phyloP scores from a whole-genome alignment of 2,113 vertebrate genomes.

The Centropristis striata region DNA sequence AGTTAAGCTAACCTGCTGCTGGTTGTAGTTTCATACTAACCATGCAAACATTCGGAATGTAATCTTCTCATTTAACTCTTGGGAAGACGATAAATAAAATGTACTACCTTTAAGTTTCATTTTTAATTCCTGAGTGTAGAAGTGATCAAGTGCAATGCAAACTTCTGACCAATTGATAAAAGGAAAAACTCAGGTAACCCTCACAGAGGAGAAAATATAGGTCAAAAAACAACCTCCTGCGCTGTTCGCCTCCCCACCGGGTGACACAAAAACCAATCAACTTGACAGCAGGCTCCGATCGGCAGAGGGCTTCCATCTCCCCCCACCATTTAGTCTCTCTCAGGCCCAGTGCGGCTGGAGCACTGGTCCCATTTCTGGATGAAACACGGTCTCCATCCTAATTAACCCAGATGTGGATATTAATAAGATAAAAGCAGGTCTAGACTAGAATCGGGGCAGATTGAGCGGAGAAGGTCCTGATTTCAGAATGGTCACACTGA shows the following conservation, averaged over 20 bases:
- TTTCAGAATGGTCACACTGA: conserved; percentile 81
- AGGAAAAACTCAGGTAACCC: conserved; percentile 7
- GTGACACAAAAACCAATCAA: conserved; percentile 60
- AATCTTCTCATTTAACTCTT: background rate
- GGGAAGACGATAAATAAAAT: background rate
- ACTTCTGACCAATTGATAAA: background rate
- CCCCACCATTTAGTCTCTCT: conserved; percentile 27
- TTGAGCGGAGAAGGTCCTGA: conserved; percentile 70
- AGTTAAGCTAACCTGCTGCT: background rate
- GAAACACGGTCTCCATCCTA: conserved; percentile 82
- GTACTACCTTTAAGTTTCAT: background rate
- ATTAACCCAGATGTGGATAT: conserved; percentile 89
- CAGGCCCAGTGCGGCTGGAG: conserved; percentile 58
- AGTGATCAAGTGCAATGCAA: background rate
- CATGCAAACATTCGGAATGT: too few species aligned
- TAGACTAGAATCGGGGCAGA: conserved; percentile 82
- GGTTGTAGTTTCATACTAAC: background rate
- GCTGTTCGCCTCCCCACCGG: background rate
- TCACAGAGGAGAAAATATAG: conserved; percentile 42
- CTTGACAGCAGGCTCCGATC: conserved; percentile 40
- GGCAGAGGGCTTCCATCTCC: conserved; percentile 37
- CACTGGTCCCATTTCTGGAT: conserved; percentile 76
- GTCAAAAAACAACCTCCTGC: conserved; percentile 12
- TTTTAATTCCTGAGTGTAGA: background rate
- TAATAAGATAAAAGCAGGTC: conserved; percentile 86